Base-by-base conservation (phyloP, 1,140 invertebrate genomes). In the Delia radicum region DNA sequence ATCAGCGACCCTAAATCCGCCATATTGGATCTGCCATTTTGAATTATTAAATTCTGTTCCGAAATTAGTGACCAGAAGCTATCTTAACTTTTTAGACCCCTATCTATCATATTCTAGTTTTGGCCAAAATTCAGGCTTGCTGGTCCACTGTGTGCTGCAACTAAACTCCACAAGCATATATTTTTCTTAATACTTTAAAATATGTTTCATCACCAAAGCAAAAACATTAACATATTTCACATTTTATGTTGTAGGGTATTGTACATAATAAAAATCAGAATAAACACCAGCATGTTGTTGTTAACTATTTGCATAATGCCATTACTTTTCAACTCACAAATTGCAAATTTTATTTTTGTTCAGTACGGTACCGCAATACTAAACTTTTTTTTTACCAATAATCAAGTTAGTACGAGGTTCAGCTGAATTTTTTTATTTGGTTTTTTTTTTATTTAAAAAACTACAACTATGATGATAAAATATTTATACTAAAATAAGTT, bases 241-340 rank as follows among this genome's bases (percentile, higher is more conserved):
- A n/a, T n/a, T n/a, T 29, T 27, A 65, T 29, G 18, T 42, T 42
- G 37, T 42, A 42, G 37, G 37, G 37, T 42, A 42, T 42, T 3
- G 7, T 42, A 42, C 12, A 42, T 42, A 2, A 13, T 42, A 65
- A 29, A 65, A 65, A 65, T 29, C 62, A 65, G 62, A 65, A 24
- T 65, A 65, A 29, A 65, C n/a, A 29, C 26, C n/a, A 29, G 21
- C 26, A 65, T 65, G 28, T 65, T 65, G 12, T 55, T 65, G 27
- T 28, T 42, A 42, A 42, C 26, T 65, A 65, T 65, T 65, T 65
- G 62, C 62, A 65, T 65, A 65, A 65, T 65, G 27, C 27, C 62
- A 65, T 65, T 65, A 42, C 37, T 42, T 42, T 42, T 15, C 6
- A 10, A 42, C 37, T 3, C 37, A 42, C 37, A 42, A 42, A 42